Percentiles rank a stretch among this genome's conserved stretches.
These are phyloP conservation scores for Phalloptychus januarius DNA, from an alignment of 2,797 vertebrate species.

Conservation along the genomic window DNA sequence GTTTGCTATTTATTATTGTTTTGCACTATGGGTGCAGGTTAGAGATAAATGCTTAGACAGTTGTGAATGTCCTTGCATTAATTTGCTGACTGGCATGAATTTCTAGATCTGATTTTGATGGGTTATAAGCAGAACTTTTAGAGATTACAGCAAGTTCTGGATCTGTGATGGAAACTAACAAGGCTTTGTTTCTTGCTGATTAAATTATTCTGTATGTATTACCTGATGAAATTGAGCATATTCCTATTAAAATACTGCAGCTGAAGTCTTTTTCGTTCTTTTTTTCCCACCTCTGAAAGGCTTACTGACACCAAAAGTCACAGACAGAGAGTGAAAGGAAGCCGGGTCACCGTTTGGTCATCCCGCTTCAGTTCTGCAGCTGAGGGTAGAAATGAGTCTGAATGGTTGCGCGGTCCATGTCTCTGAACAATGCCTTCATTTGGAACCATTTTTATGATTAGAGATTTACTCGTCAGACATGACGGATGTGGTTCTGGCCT, in stretches of 20 bases:
- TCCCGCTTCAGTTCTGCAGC: conserved; percentile 15
- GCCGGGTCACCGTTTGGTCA: conserved; percentile 22
- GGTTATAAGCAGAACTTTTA: not conserved
- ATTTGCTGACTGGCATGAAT: not conserved
- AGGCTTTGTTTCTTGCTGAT: not conserved
- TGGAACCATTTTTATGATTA: conserved; percentile 13
- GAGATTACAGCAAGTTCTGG: not conserved
- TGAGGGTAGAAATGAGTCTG: conserved; percentile 31
- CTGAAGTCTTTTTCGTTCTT: not conserved
- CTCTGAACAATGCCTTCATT: conserved; percentile 32
- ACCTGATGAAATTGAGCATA: not conserved
- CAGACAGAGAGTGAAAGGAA: conserved; percentile 27
- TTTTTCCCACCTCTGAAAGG: not conserved
- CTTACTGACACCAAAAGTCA: not conserved
- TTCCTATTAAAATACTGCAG: not conserved
- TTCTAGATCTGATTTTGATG: not conserved
- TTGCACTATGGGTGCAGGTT: not conserved
- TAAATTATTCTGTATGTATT: not conserved
- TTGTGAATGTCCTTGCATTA: not conserved
- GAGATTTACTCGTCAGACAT: conserved; percentile 38
- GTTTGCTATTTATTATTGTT: not conserved
- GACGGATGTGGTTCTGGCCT: not conserved
- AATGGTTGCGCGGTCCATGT: conserved; percentile 26
- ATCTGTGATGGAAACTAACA: not conserved
- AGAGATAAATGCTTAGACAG: not conserved